phyloP scores from a whole-genome alignment of 2,888 invertebrate genomes.

The Drosophila ustulata region DNA sequence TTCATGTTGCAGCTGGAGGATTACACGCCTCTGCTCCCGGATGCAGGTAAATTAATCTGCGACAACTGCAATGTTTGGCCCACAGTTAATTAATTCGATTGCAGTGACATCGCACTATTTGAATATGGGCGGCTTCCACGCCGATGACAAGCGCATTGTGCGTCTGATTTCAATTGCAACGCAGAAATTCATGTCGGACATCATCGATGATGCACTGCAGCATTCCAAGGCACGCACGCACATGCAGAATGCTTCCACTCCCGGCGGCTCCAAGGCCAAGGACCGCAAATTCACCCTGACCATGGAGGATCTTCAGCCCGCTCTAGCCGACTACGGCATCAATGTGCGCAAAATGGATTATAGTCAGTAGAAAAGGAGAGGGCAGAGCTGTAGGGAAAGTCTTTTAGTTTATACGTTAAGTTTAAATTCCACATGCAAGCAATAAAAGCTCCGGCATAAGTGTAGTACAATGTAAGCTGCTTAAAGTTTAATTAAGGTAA shows the following conservation, averaged over 20 bases:
- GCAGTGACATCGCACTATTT: slow-evolving; percentile 64
- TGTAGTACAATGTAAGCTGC: slow-evolving; percentile 3
- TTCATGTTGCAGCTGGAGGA: slow-evolving; percentile 88
- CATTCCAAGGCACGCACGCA: slow-evolving; percentile 95
- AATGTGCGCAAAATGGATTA: slow-evolving; percentile 91
- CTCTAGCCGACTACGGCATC: slow-evolving; percentile 97
- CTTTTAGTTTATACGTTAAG: slow-evolving; percentile 6
- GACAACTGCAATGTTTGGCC: too few species aligned
- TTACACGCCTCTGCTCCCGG: slow-evolving; percentile 95
- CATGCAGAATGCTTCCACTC: slow-evolving; percentile 58
- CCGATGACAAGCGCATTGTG: slow-evolving; percentile 95
- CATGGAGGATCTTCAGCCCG: slow-evolving; percentile 97
- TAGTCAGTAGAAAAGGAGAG: slow-evolving; percentile 46
- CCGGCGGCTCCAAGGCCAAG: slow-evolving; percentile 84
- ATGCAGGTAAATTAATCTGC: slow-evolving; percentile 86
- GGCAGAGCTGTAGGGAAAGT: background rate
- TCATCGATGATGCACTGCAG: slow-evolving; percentile 98
- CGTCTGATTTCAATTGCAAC: slow-evolving; percentile 97
- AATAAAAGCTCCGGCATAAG: slow-evolving; percentile 5
- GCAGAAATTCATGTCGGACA: slow-evolving; percentile 98
- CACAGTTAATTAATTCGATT: background rate
- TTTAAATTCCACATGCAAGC: slow-evolving; percentile 5
- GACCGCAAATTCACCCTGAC: slow-evolving; percentile 95
- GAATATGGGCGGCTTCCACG: slow-evolving; percentile 92
- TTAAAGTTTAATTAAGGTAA: slow-evolving; percentile 32